A percentile compares a stretch with the other conserved stretches of the same genome.
These are phyloP conservation scores for Cheilosia grossa DNA, from an alignment of 2,888 invertebrate species.

Conservation along the genomic window DNA sequence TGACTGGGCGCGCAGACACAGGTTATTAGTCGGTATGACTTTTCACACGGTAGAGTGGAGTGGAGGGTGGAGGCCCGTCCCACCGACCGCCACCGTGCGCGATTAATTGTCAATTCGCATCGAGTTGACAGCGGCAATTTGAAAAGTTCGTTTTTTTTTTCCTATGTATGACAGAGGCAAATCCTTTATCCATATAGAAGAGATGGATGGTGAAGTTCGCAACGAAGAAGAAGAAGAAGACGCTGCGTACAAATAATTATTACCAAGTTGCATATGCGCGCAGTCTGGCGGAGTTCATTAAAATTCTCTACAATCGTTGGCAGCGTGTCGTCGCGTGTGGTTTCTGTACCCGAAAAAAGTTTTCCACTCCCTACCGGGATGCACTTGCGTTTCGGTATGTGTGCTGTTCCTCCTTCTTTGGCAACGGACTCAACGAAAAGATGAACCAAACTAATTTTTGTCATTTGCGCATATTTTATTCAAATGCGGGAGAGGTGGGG, in stretches of 20 bases:
- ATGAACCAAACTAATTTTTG: constrained; percentile 68
- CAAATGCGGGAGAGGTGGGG: constrained; percentile 44
- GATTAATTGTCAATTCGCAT: constrained; percentile 73
- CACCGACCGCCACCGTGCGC: background rate
- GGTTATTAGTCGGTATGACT: constrained; percentile 60
- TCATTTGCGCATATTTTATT: constrained; percentile 73
- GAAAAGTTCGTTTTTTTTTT: constrained; percentile 39
- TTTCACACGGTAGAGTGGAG: constrained; percentile 56
- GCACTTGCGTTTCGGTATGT: constrained; percentile 55
- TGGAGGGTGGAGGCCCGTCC: background rate
- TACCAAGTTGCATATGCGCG: constrained; percentile 64
- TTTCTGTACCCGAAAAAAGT: constrained; percentile 42
- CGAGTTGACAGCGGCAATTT: constrained; percentile 71
- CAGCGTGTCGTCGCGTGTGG: constrained; percentile 64
- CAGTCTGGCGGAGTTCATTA: constrained; percentile 70
- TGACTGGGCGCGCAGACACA: constrained; percentile 43
- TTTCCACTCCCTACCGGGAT: constrained; percentile 19
- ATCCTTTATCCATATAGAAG: constrained; percentile 12
- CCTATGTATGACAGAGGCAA: constrained; percentile 29
- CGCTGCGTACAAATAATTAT: constrained; percentile 65
- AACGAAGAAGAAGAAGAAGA: background rate
- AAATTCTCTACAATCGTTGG: constrained; percentile 55
- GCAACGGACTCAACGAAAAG: constrained; percentile 22
- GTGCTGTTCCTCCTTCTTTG: constrained; percentile 6
- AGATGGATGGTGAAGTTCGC: constrained; percentile 29